Base-by-base conservation (phyloP, 2,888 invertebrate genomes). In the Actias luna region DNA sequence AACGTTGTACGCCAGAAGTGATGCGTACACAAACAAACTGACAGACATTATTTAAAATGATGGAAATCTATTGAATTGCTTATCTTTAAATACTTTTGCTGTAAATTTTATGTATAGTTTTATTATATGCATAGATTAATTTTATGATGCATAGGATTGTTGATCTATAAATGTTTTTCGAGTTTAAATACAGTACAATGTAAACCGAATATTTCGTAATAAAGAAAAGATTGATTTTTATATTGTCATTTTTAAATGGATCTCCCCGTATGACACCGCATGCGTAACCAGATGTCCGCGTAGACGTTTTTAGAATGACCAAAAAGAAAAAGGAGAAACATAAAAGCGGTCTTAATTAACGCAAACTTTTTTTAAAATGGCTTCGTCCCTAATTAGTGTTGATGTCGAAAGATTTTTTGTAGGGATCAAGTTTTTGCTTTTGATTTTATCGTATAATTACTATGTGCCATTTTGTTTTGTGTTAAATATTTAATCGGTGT, bases 371-470 rank as follows among this genome's bases (percentile, higher is more conserved):
- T 27, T 36, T 27, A 61, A 61, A 42, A 42, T 62, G 33, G 42
- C 18, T 39, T n/a, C 39, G 55, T 42, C 35, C 57, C 60, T 64
- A 61, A 64, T 64, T 61, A 64, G 59, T 50, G 22, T 36, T 35
- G 59, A 33, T 64, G 59, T 25, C 61, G 64, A 59, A 61, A 64
- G 25, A 59, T 59, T 64, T 61, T 61, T 59, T 59, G 59, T 42
- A n/a, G 3, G 12, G 33, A 60, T 58, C 16, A 22, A 46, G 46
- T 46, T 46, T 18, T 42, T 39, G n/a, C 7, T 46, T 22, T 46
- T 46, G 7, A 25, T 50, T 50, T 25, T 12, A 25, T 12, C 22
- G 22, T 50, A 50, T 5, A 12, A 12, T 50, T 50, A 25, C 42
- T 12, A 50, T 25, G n/a, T 50, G 25, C n/a, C n/a, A n/a, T n/a